These are phyloP conservation scores for Rhopalosiphum nymphaeae DNA, from an alignment of 2,888 invertebrate species.

Conservation along the genomic window DNA sequence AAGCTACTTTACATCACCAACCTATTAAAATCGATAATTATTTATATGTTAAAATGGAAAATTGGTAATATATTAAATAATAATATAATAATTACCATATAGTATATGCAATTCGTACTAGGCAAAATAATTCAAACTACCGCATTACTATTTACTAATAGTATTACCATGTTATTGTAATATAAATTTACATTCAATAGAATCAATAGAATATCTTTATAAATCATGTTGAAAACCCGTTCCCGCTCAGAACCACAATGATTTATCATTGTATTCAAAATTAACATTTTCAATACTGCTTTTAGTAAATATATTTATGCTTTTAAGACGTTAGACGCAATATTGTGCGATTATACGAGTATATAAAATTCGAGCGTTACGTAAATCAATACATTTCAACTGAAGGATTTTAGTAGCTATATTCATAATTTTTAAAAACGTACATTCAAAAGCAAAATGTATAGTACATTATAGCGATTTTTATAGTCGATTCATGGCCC, in stretches of 20 bases:
- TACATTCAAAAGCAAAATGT: neutral
- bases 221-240: neutral
- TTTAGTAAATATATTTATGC: neutral
- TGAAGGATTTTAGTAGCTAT: neutral
- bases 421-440: neutral
- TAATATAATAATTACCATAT: too few relatives aligned
- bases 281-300: neutral
- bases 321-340: neutral
- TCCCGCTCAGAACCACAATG: neutral
- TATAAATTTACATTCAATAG: neutral
- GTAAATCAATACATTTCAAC: neutral
- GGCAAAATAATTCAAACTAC: neutral
- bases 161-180: neutral
- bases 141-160: neutral
- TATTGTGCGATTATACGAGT: neutral
- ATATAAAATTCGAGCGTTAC: neutral
- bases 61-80: neutral
- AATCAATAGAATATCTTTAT: neutral
- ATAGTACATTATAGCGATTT: neutral
- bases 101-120: neutral
- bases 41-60: neutral
- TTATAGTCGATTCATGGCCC: neutral
- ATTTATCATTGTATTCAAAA: neutral
- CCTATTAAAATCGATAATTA: neutral
- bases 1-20: too few relatives aligned